Percentiles rank a stretch among this genome's conserved stretches.
phyloP scores from a whole-genome alignment of 2,113 vertebrate genomes.

The Campylomormyrus numenius region DNA sequence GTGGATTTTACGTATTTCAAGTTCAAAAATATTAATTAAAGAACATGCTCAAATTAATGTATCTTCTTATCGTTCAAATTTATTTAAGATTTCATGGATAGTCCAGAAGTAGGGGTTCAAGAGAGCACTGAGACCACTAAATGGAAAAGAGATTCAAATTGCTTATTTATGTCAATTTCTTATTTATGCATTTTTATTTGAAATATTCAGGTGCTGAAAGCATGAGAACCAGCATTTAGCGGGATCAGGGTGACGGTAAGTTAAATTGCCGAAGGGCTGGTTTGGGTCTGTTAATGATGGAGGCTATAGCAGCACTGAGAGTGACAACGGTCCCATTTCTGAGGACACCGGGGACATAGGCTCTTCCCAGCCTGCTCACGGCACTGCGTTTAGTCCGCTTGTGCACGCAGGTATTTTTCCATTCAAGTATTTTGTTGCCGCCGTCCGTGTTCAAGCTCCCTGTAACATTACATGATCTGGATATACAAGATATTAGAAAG shows the following conservation, averaged over 20 bases:
- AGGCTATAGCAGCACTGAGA: background rate
- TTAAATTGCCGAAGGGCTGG: background rate
- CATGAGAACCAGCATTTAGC: background rate
- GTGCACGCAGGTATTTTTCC: background rate
- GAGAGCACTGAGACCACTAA: background rate
- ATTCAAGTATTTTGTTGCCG: background rate
- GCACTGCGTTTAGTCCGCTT: background rate
- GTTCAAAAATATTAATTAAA: background rate
- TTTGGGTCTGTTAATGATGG: background rate
- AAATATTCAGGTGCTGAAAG: background rate
- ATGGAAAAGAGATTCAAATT: background rate
- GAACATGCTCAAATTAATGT: background rate
- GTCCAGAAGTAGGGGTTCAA: background rate
- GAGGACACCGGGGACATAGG: background rate
- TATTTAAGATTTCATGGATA: background rate
- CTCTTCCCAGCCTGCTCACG: background rate
- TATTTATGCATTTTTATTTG: background rate
- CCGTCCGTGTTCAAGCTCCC: background rate
- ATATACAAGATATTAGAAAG: background rate
- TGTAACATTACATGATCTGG: background rate
- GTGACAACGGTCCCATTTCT: background rate
- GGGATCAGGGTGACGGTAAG: background rate
- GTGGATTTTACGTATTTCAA: background rate
- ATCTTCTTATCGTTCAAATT: background rate
- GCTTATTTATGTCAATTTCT: background rate